Evolutionary conservation across 2,888 invertebrate genomes (phyloP), one percentile per base, ranked within the genome.

Genomic region (Falcaria lacertinaria): DNA sequence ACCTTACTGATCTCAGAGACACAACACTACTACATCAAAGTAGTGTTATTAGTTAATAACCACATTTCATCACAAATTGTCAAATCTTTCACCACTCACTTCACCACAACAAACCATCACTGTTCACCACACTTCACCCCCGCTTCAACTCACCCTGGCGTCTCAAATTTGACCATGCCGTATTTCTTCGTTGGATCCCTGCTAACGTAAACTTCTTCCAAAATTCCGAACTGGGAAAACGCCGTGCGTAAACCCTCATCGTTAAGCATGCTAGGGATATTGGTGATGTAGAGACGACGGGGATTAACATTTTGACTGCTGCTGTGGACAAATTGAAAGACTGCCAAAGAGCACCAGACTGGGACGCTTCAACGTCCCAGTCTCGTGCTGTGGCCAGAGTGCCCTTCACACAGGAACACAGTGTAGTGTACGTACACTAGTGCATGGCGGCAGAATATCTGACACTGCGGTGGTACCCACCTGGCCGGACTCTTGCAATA

Each of bases 221-320:
- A 40, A 0, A 60, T 58, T 0, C 88, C 88, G 40, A 64, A 87
- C 50, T 80, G 82, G 0, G 66, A 48, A 46, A 88, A 86, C 0
- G 70, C 71, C 0, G 72, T 48, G 0, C 57, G 37, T 0, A 88
- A 54, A 0, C 86, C 88, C 0, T 80, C 75, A 0, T 76, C 69
- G 8, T 60, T 84, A 0, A 88, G 48, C 0, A 52, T 74, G n/a
- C 52, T 54, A 0, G 85, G 81, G 19, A 88, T 61, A 35, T 78
- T 84, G 0, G 64, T 79, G 1, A 88, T 60, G 47, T 88, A 86
- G 0, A 88, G 60, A 0, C 74, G 67, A 25, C 59, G 64, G 22
- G 82, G 76, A 46, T 86, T 79, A 0, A 85, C 40, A 1, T 63
- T 63, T 0, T 65, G 65, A 0, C 50, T 58, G 0, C 62, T 64